Evolutionary conservation across 2,113 vertebrate genomes (phyloP).

Genomic region (Cacatua alba): DNA sequence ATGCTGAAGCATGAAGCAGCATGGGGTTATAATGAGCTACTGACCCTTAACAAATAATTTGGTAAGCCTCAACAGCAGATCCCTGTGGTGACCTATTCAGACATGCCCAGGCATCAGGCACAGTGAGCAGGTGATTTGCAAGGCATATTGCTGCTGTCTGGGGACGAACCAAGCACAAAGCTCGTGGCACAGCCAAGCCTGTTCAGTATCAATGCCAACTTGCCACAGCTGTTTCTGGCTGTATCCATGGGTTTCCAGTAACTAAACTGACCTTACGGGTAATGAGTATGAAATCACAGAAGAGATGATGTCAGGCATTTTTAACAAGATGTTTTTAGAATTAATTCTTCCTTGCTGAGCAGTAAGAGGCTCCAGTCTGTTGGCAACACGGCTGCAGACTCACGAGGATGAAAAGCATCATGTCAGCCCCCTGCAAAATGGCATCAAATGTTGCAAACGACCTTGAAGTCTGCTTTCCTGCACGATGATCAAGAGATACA

Average conservation of each 20-base stretch:
- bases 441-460: not conserved
- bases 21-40: not conserved
- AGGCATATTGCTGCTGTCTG: not conserved
- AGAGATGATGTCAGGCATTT: not conserved
- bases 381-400: not conserved
- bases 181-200: not conserved
- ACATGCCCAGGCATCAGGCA: fast-evolving
- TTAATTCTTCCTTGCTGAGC: not conserved
- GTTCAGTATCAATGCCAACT: not conserved
- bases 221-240: not conserved
- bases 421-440: not conserved
- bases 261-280: not conserved
- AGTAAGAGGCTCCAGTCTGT: not conserved
- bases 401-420: not conserved
- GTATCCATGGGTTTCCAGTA: not conserved
- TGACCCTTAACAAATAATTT: not conserved
- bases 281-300: not conserved
- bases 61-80: not conserved
- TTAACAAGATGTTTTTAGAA: not conserved
- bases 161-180: not conserved
- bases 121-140: not conserved
- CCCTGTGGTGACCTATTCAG: not conserved
- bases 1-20: not conserved
- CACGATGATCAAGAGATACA: not conserved
- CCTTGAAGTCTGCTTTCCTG: constrained; percentile 10